Base-by-base conservation (phyloP, 2,113 vertebrate species). In the Ia io region DNA sequence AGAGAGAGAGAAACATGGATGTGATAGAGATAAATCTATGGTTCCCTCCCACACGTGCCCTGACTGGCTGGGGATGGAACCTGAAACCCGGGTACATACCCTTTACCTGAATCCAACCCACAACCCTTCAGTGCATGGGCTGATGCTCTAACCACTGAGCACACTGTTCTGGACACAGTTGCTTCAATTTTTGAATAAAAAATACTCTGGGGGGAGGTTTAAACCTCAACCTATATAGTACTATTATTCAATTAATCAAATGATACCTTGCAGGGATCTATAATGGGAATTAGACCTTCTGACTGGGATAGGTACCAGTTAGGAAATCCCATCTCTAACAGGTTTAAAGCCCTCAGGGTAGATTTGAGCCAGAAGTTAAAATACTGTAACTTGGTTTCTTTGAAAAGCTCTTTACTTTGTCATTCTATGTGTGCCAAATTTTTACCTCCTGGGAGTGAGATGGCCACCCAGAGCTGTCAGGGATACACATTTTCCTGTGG, bases 131-230 rank as follows among this genome's bases (percentile, higher is more conserved):
- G 59, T 61, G 23, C 59, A 61, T 25, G 59, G 59, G 23, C 10
- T 61, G 25, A 61, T 61, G 59, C 59, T 61, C 59, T 61, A 61
- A 7, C 25, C 10, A 28, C 59, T 61, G 23, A 61, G 59, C 22
- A 61, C 25, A 28, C 25, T 12, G 10, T 10, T 7, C 10, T 8
- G 59, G 59, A 25, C 59, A 61, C 59, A 23, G 5, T 63, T 80
- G 16, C 84, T 69, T 88, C 12, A 0, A 22, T 84, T 88, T 78
- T 93, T 84, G 61, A 49, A 49, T 93, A n/a, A 93, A 92, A 94
- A 94, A 51, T 35, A 28, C 2, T 84, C 11, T 20, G 59, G 18
- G 3, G 3, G 30, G 35, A 37, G 42, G 40, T 32, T 35, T 65
- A 80, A 84, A 80, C 3, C 18, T 73, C 61, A 65, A 56, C 47